Base-by-base conservation (phyloP, 2,888 invertebrate genomes). In the Entomobrya proxima region DNA sequence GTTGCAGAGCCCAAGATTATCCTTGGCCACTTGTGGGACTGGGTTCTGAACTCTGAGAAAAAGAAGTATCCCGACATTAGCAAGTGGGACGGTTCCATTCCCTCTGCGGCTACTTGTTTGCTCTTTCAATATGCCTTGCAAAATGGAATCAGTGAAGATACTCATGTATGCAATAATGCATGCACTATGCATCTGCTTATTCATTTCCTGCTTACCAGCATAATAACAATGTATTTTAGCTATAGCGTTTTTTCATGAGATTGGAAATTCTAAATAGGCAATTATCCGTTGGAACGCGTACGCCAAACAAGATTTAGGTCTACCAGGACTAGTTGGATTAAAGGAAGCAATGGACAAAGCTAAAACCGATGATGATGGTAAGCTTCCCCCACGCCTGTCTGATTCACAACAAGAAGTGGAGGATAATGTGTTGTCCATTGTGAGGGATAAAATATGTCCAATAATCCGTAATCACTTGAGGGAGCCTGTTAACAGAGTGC, bases 71-170 rank as follows among this genome's bases (percentile, higher is more conserved):
- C 24, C 2, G 47, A 67, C 7, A 69, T 58, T 0, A 35, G 15
- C 1, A 67, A 75, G 9, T 90, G 90, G 90, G 84, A 89, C 30
- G 90, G 90, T 0, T 81, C 83, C 7, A 87, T 90, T 76, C 88
- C 89, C 0, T 61, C 81, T 37, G 88, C 88, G 21, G 90, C 89
- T 2, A 90, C 88, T 9, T 87, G 86, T 35, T 74, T 90, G 1
- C 47, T 89, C 1, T 90, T 88, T 44, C 90, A 90, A 74, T 90
- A 89, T 55, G 90, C 88, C 9, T 69, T 90, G 3, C 90, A 90
- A 84, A 89, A 83, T 4, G 90, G 90, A 35, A 88, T 90, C 18
- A 89, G 90, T 35, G 90, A 89, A 67, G 88, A 89, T 15, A 80
- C 88, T 35, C 89, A 89, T 84, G 89, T 86, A 79, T 15, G 61